phyloP scores from a whole-genome alignment of 2,888 invertebrate genomes.

The Rotaria magnacalcarata region DNA sequence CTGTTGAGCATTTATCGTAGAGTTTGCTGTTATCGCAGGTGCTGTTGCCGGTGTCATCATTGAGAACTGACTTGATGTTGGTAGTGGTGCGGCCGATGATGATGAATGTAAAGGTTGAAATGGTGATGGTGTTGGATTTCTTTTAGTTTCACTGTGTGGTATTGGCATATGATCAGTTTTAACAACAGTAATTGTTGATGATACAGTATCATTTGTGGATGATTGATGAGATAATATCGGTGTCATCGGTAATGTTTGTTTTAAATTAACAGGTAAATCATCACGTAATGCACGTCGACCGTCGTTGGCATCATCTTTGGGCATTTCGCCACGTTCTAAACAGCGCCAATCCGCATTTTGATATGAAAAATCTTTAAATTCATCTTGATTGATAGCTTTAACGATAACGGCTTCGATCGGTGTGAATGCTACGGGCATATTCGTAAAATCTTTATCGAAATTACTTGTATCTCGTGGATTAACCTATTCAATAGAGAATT shows the following conservation, averaged over 20 bases:
- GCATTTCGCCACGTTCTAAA: slow-evolving; percentile 30
- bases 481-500: slow-evolving; percentile 66
- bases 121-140: slow-evolving; percentile 5
- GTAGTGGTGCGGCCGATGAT: neutral
- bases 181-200: slow-evolving; percentile 35
- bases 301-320: slow-evolving; percentile 31
- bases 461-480: slow-evolving; percentile 92
- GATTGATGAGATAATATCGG: slow-evolving; percentile 28
- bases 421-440: slow-evolving; percentile 91
- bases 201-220: neutral
- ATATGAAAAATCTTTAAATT: slow-evolving; percentile 94
- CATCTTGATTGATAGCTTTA: slow-evolving; percentile 91
- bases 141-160: neutral
- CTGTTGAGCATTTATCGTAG: neutral
- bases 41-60: neutral
- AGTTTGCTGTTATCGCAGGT: neutral
- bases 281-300: slow-evolving; percentile 36
- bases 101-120: neutral
- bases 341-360: slow-evolving; percentile 75
- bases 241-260: slow-evolving; percentile 33
- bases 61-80: neutral
- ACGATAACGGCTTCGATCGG: slow-evolving; percentile 78
- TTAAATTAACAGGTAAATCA: slow-evolving; percentile 11
- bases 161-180: slow-evolving; percentile 33
- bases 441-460: slow-evolving; percentile 98